Conservation (phyloP, 2,888 invertebrate species). For the Erebia palarica region DNA sequence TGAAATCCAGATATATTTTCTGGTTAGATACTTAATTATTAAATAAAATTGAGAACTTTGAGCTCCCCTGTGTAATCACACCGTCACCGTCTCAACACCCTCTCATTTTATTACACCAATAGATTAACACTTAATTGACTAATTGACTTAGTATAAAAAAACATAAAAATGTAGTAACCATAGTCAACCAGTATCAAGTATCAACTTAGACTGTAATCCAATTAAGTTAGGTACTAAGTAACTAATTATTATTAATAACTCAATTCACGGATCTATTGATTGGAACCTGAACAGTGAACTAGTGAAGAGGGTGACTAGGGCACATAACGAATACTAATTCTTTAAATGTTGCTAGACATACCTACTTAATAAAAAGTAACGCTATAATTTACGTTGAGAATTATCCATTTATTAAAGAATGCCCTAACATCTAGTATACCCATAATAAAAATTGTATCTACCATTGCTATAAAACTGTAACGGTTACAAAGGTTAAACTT, state of each 20-base stretch:
- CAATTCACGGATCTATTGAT: constrained; percentile 6
- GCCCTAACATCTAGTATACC: no score
- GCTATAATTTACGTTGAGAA: no score
- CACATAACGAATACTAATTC: constrained; percentile 6
- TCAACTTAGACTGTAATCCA: background rate
- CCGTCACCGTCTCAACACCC: no score
- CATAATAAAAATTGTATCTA: no score
- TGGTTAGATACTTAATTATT: no score
- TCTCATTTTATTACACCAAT: background rate
- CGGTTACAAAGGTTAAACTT: no score
- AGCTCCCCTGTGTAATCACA: no score
- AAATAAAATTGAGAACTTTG: no score
- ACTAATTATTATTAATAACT: constrained; percentile 1
- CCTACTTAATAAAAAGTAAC: no score
- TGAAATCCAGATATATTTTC: no score
- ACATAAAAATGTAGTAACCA: background rate
- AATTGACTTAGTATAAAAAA: background rate
- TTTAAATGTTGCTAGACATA: constrained; percentile 1
- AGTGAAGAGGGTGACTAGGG: constrained; percentile 5
- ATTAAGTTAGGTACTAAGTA: background rate
- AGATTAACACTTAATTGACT: background rate
- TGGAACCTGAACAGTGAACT: background rate
- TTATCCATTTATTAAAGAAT: no score
- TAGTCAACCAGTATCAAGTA: background rate
- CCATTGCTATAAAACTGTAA: no score